phyloP scores from a whole-genome alignment of 2,113 vertebrate genomes.

The Glareola pratincola region DNA sequence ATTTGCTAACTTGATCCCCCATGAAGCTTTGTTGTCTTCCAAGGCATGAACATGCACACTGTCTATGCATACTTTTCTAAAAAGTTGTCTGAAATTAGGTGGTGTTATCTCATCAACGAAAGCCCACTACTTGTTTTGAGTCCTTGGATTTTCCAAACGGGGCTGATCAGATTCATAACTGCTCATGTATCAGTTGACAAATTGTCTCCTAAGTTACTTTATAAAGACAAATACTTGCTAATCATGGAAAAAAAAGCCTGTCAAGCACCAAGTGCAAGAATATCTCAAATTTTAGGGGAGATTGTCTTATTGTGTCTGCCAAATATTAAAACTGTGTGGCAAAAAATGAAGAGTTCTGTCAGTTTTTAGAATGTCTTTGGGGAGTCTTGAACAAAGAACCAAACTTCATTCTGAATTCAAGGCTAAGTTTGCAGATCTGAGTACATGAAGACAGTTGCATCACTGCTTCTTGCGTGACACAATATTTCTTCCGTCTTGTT shows the following conservation, averaged over 20 bases:
- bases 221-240: neutral
- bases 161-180: neutral
- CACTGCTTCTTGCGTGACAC: neutral
- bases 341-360: neutral
- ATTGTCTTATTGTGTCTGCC: neutral
- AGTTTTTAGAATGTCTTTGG: neutral
- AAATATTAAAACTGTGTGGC: neutral
- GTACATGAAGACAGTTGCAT: neutral
- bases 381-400: neutral
- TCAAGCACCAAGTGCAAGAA: neutral
- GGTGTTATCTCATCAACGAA: fast-evolving
- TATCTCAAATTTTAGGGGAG: neutral
- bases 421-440: neutral
- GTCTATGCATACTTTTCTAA: neutral
- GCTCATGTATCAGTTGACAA: neutral
- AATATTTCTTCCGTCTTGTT: neutral
- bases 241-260: neutral
- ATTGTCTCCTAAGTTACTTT: neutral
- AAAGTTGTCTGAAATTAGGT: neutral
- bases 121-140: neutral
- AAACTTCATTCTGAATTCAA: neutral
- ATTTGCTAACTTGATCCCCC: neutral
- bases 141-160: neutral
- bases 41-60: neutral
- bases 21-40: neutral